Evolutionary conservation across 2,113 vertebrate species (phyloP).

Genomic region (Oncorhynchus keta): DNA sequence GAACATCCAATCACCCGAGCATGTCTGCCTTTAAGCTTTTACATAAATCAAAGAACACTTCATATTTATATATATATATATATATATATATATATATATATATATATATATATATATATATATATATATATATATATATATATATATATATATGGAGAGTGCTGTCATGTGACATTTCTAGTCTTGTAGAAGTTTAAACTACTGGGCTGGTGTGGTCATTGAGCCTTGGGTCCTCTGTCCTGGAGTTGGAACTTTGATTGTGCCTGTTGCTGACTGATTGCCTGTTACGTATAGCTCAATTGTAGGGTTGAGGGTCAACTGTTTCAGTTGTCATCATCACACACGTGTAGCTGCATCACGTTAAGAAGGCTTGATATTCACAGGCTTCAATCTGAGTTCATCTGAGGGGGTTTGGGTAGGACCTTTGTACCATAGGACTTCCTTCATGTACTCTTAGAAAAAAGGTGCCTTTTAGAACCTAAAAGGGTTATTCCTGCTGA

Average conservation of each 20-base stretch:
- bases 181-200: slow-evolving; percentile 9
- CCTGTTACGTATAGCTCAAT: slow-evolving; percentile 33
- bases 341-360: neutral
- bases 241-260: slow-evolving; percentile 29
- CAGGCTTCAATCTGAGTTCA: too few relatives aligned
- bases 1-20: neutral
- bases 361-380: neutral
- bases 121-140: too few relatives aligned
- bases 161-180: too few relatives aligned
- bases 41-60: slow-evolving; percentile 34
- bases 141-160: too few relatives aligned
- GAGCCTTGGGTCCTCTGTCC: slow-evolving; percentile 11
- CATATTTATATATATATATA: neutral
- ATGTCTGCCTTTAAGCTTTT: slow-evolving; percentile 25
- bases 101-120: too few relatives aligned
- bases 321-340: slow-evolving; percentile 30
- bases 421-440: neutral
- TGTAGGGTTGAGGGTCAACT: slow-evolving; percentile 38
- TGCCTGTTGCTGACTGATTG: slow-evolving; percentile 37
- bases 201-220: neutral
- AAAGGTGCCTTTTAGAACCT: too few relatives aligned
- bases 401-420: neutral
- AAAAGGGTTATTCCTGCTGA: too few relatives aligned
- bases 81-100: too few relatives aligned
- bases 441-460: too few relatives aligned